Evolutionary conservation across 1,140 invertebrate species (phyloP), one percentile per base, ranked within the genome.

Genomic region (Ruditapes philippinarum): DNA sequence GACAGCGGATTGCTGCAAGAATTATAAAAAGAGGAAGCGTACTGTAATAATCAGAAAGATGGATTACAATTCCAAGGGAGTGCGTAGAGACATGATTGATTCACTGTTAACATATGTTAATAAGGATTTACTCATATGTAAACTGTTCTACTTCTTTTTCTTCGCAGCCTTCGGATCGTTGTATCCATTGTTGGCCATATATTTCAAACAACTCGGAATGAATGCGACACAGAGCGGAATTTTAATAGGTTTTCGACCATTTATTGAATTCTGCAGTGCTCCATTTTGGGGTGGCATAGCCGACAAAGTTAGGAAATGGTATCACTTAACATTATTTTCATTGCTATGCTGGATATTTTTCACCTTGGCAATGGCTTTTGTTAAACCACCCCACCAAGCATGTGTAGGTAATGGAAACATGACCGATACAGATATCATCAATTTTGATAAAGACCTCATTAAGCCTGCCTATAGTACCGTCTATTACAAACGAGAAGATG

Each of bases 201-300:
- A 99, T 96, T 99, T 99, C 96, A 99, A 97, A 92, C 98, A 99
- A 96, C 98, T 99, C 97, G 99, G 98, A 11, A 99, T 99, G 98
- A 99, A 99, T 96, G 98, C 99, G 0, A 97, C 97, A 7, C 99
- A 99, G 95, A 98, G 98, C 93, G 99, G 99, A 22, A 97, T 99
- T 38, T 97, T 99, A 0, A 96, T 95, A 38, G 95, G 95, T 17
- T 95, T 95, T 57, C 97, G 99, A 90, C 99, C 99, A 0, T 99
- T 99, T 93, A 98, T 99, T 5, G 99, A 99, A 95, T 99, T 99
- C 95, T 96, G 99, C n/a, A 98, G 98, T 57, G 98, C 98, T 0
- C 99, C 99, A 0, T 99, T 99, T 95, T 99, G 99, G 99, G 98
- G 98, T 7, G 98, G 97, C 51, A 96, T 99, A 87, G 99, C 99